These are phyloP conservation scores for Ophion ventricosus DNA, from an alignment of 2,888 invertebrate genomes.

Conservation along the genomic window DNA sequence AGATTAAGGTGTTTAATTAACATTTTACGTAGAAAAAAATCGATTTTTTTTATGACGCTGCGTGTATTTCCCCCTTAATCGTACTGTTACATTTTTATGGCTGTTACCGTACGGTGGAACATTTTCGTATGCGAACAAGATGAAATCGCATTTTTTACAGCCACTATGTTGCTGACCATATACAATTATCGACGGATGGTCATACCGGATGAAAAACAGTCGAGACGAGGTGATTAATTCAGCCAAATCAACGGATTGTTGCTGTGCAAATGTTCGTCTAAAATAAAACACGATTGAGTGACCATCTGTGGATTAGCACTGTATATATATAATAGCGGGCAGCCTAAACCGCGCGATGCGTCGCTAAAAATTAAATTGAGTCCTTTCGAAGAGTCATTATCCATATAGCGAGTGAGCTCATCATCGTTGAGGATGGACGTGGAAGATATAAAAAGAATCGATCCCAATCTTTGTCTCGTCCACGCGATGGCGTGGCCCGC, in stretches of 20 bases:
- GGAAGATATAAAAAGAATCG: constrained; percentile 25
- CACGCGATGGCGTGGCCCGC: constrained; percentile 5
- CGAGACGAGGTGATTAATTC: constrained; percentile 1
- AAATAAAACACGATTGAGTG: constrained; percentile 45
- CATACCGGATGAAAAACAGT: background rate
- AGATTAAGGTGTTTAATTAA: too few species aligned
- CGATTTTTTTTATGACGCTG: too few species aligned
- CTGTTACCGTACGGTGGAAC: background rate
- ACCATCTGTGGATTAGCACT: constrained; percentile 15
- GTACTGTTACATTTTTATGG: too few species aligned
- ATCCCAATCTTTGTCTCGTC: constrained; percentile 45
- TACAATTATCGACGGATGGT: constrained; percentile 8
- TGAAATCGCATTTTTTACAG: background rate
- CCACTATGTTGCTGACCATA: background rate
- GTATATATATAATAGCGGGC: background rate
- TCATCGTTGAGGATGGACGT: constrained; percentile 20
- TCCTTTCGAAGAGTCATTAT: constrained; percentile 67
- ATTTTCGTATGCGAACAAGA: background rate
- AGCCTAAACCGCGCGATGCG: constrained; percentile 15
- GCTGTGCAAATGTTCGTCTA: constrained; percentile 30
- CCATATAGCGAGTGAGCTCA: constrained; percentile 58
- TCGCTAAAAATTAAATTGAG: constrained; percentile 66
- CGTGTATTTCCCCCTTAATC: too few species aligned
- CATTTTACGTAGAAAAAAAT: too few species aligned
- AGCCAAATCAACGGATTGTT: constrained; percentile 26